phyloP scores from a whole-genome alignment of 2,888 invertebrate species.

The Clivina fossor region DNA sequence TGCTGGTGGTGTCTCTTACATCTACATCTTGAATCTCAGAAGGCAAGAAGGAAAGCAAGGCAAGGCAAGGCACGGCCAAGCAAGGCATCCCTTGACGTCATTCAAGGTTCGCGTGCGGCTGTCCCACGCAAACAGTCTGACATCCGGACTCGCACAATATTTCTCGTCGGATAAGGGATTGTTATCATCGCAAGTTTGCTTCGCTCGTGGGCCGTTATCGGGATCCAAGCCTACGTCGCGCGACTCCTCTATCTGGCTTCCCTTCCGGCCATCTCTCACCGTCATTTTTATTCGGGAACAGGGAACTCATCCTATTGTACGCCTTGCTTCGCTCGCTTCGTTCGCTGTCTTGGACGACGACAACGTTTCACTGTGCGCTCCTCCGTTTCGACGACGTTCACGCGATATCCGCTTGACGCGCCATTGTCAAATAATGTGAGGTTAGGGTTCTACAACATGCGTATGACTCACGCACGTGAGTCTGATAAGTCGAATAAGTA shows the following conservation, averaged over 20 bases:
- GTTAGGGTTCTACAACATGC: slow-evolving; percentile 13
- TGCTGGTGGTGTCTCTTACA: no score
- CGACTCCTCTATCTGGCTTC: slow-evolving; percentile 47
- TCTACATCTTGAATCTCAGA: no score
- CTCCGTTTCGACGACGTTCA: slow-evolving; percentile 17
- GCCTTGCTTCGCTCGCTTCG: no score
- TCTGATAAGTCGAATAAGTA: no score
- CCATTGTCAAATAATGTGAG: slow-evolving; percentile 29
- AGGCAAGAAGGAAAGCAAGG: no score
- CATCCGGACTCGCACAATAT: slow-evolving; percentile 51
- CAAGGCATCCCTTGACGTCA: no score
- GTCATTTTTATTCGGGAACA: slow-evolving; percentile 42
- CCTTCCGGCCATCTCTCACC: slow-evolving; percentile 50
- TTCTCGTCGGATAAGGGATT: slow-evolving; percentile 48
- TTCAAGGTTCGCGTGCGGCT: slow-evolving; percentile 48
- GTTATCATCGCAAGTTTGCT: slow-evolving; percentile 35
- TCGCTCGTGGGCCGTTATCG: slow-evolving; percentile 42
- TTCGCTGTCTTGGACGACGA: no score
- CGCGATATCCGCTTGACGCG: slow-evolving; percentile 27
- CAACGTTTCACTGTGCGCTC: no score
- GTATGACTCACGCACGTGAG: slow-evolving; percentile 21
- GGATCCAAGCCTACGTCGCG: slow-evolving; percentile 47
- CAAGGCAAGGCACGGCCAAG: no score
- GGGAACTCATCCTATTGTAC: background rate
- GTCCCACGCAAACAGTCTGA: slow-evolving; percentile 45